Conservation (phyloP, 2,888 invertebrate species). For the Eristalis pertinax region DNA sequence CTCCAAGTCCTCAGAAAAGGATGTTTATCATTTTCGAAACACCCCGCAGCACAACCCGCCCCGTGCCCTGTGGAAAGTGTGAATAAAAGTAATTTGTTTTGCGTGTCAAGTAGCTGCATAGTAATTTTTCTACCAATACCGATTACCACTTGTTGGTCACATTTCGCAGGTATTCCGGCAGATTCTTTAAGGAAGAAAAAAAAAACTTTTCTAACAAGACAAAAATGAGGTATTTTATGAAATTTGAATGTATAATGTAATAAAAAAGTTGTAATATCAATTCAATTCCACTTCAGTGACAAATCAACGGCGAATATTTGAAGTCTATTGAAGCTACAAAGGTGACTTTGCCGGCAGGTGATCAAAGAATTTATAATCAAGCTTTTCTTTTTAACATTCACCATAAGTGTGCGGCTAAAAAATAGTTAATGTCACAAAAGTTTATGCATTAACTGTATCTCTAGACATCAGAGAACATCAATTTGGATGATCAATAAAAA, state of each 20-base stretch:
- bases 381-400: background rate
- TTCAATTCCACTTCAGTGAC: constrained; percentile 51
- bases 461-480: too few relatives aligned
- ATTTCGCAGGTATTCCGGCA: constrained; percentile 22
- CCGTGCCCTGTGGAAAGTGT: background rate
- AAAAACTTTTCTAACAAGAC: constrained; percentile 39
- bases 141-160: constrained; percentile 40
- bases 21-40: background rate
- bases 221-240: background rate
- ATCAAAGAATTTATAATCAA: background rate
- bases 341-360: background rate
- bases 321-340: background rate
- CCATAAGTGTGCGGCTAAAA: background rate
- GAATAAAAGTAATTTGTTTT: constrained; percentile 34
- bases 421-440: too few relatives aligned
- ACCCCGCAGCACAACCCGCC: background rate
- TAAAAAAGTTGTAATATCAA: constrained; percentile 48
- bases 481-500: too few relatives aligned
- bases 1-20: background rate
- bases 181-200: background rate
- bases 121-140: constrained; percentile 31
- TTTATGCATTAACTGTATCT: too few relatives aligned
- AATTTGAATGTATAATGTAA: constrained; percentile 64
- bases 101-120: constrained; percentile 20
- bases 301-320: constrained; percentile 18